Conservation (phyloP, 2,113 vertebrate genomes). For the Raja brachyura region DNA sequence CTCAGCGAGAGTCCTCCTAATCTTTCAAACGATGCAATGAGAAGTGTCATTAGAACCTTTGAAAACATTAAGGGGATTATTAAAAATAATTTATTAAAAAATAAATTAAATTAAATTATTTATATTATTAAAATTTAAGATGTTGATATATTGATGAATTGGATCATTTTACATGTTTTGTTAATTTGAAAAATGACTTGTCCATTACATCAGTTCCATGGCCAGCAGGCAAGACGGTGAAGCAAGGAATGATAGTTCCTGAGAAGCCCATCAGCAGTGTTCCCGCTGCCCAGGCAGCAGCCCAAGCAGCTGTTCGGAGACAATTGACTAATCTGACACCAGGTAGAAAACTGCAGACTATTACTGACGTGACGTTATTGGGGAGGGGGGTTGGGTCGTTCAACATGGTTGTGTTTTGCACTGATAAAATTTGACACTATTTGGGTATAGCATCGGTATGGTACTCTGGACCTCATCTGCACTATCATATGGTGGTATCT, state of each 20-base stretch:
- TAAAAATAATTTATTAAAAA: neutral
- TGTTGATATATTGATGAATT: neutral
- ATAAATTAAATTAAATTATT: no score
- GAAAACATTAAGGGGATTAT: neutral
- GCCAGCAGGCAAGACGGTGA: constrained; percentile 61
- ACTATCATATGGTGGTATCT: neutral
- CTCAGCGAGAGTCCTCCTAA: neutral
- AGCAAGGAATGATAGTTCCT: constrained; percentile 71
- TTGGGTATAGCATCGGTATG: neutral
- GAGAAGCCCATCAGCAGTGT: constrained; percentile 63
- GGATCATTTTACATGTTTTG: neutral
- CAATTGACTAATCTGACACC: constrained; percentile 79
- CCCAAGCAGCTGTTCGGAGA: constrained; percentile 73
- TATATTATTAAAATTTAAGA: neutral
- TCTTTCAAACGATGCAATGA: neutral
- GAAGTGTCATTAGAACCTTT: neutral
- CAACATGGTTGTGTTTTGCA: no score
- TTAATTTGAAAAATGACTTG: neutral
- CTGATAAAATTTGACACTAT: neutral
- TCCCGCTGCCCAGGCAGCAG: constrained; percentile 80
- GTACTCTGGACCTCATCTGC: neutral
- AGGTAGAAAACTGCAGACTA: constrained; percentile 54
- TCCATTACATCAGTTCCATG: constrained; percentile 7
- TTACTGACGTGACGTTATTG: neutral
- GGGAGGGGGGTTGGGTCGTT: neutral